A percentile compares a stretch with the other conserved stretches of the same genome.
Conservation (phyloP, 2,888 invertebrate genomes). For the Polymixis flavicincta region DNA sequence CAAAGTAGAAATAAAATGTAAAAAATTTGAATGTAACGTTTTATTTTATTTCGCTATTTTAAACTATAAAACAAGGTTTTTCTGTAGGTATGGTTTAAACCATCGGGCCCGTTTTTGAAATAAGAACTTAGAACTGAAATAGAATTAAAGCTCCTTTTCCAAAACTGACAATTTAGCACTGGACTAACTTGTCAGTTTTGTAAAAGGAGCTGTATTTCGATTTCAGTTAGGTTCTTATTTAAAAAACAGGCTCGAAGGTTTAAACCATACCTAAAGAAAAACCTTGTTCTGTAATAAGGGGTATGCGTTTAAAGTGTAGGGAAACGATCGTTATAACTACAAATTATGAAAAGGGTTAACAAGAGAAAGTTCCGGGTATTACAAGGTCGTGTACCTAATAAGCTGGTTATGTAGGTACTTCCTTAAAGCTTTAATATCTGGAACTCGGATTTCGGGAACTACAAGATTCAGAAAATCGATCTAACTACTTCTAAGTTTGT, state of each 20-base stretch:
- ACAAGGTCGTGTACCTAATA: neutral
- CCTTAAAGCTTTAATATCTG: neutral
- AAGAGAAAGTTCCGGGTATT: neutral
- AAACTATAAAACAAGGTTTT: too few species aligned
- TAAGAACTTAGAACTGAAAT: too few species aligned
- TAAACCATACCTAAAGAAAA: too few species aligned
- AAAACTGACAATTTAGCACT: too few species aligned
- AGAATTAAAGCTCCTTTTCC: too few species aligned
- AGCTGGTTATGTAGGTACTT: neutral
- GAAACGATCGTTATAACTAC: neutral
- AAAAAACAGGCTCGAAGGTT: too few species aligned
- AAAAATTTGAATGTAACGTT: slow-evolving; percentile 17
- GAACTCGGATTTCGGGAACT: neutral
- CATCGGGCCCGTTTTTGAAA: too few species aligned
- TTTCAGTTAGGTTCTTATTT: too few species aligned
- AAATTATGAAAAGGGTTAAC: neutral
- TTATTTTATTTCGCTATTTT: slow-evolving; percentile 14
- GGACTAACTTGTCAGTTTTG: too few species aligned
- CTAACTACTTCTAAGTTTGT: neutral
- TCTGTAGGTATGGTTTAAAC: too few species aligned
- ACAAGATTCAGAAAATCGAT: neutral
- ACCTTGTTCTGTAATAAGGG: too few species aligned
- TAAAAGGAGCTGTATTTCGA: too few species aligned
- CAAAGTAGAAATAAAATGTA: slow-evolving; percentile 54
- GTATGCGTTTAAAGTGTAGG: neutral